Evolutionary conservation across 2,113 vertebrate species (phyloP).

Genomic region (Dolichotis patagonum): DNA sequence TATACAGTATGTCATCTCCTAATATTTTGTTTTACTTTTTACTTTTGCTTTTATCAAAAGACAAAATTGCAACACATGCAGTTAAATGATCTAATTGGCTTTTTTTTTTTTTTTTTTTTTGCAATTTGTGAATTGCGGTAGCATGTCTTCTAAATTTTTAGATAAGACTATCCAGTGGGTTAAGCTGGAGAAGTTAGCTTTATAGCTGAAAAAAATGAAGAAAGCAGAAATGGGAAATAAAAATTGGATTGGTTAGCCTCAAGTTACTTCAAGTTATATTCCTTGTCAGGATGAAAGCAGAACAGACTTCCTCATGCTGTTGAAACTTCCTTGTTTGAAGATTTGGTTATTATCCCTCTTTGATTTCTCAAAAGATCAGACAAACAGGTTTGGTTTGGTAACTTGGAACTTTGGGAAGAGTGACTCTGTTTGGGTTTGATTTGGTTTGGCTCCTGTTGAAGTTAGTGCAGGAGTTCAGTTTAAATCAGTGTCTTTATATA

Average conservation of each 20-base stretch:
- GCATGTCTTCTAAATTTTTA: background rate
- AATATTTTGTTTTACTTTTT: conserved; percentile 3
- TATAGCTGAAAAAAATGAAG: background rate
- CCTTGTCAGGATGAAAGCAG: background rate
- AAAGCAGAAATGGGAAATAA: background rate
- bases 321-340: background rate
- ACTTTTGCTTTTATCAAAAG: conserved; percentile 26
- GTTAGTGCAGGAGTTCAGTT: background rate
- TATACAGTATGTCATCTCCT: background rate
- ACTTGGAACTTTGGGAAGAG: background rate
- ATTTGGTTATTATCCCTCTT: background rate
- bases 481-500: background rate
- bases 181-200: background rate
- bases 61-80: background rate
- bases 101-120: conserved; percentile 11
- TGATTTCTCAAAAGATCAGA: background rate
- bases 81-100: background rate
- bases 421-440: background rate
- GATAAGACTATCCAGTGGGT: background rate
- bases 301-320: background rate
- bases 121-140: background rate
- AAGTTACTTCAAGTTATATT: background rate
- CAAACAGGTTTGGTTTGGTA: background rate
- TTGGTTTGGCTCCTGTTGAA: background rate
- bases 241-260: background rate